A percentile compares a stretch with the other conserved stretches of the same genome.
Conservation (phyloP, 2,888 invertebrate species). For the Poecilobothrus nobilitatus region DNA sequence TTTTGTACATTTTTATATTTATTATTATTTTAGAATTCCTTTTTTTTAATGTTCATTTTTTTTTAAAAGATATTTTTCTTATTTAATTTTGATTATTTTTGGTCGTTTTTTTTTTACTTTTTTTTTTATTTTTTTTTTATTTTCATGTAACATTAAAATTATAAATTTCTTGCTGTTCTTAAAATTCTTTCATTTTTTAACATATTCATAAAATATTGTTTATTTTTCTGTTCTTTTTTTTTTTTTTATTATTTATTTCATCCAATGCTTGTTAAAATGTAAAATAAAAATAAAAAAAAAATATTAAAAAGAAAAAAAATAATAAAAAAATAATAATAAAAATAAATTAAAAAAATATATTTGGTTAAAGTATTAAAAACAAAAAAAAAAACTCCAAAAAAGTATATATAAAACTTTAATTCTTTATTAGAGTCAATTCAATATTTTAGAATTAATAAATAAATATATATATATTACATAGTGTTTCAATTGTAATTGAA, state of each 20-base stretch:
- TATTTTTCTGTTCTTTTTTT: neutral
- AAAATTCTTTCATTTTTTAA: neutral
- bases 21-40: neutral
- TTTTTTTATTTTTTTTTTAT: neutral
- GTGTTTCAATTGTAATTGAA: neutral
- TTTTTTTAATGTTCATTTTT: too few species aligned
- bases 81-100: neutral
- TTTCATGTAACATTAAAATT: conserved; percentile 4
- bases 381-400: neutral
- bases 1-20: too few species aligned
- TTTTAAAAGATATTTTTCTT: neutral
- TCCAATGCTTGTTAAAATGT: neutral
- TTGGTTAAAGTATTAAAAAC: neutral
- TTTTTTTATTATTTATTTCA: neutral
- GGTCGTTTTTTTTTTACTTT: too few species aligned
- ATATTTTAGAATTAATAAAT: neutral
- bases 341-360: neutral
- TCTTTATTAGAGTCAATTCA: neutral
- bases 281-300: neutral
- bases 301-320: neutral
- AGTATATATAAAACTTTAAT: neutral
- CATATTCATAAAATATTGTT: conserved; percentile 4
- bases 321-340: neutral
- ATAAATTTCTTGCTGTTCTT: conserved; percentile 6
- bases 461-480: neutral